phyloP scores from a whole-genome alignment of 1,140 invertebrate species.

The Trichonephila inaurata region DNA sequence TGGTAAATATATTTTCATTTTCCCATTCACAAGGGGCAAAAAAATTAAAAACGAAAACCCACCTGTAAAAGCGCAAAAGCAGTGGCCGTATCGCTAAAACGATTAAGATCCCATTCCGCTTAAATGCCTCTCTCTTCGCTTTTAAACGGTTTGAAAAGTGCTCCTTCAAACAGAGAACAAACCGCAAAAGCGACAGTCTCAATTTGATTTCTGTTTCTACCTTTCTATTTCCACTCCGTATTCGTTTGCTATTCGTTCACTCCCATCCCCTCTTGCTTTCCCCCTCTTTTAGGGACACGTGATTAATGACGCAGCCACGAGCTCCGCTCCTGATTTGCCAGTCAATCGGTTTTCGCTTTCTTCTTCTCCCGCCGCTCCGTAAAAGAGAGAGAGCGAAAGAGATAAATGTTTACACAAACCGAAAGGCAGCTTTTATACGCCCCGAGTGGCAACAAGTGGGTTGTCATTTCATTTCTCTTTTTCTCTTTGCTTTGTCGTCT shows the following conservation, averaged over 20 bases:
- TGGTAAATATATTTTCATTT: not conserved
- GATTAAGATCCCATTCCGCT: constrained; percentile 66
- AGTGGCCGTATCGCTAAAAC: constrained; percentile 45
- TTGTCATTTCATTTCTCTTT: constrained; percentile 73
- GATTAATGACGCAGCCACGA: constrained; percentile 73
- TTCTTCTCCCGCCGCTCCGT: constrained; percentile 34
- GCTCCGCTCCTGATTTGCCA: constrained; percentile 74
- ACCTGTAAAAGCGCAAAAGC: constrained; percentile 53
- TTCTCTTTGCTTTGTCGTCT: constrained; percentile 50
- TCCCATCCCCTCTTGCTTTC: not conserved
- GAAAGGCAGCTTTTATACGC: constrained; percentile 59
- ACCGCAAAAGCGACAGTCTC: constrained; percentile 73
- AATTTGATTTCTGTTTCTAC: constrained; percentile 76
- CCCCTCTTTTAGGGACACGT: constrained; percentile 52
- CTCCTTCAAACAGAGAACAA: constrained; percentile 60
- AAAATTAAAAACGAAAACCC: constrained; percentile 28
- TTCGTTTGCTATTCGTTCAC: constrained; percentile 64
- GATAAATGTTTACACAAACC: constrained; percentile 75
- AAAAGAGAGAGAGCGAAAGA: constrained; percentile 63
- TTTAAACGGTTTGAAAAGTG: constrained; percentile 55
- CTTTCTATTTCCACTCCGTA: constrained; percentile 73
- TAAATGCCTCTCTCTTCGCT: constrained; percentile 21
- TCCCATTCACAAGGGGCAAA: not conserved
- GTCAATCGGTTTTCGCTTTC: constrained; percentile 74
- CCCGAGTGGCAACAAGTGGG: constrained; percentile 75